Percentiles rank a stretch among this genome's conserved stretches.
phyloP scores from a whole-genome alignment of 2,113 vertebrate genomes.

The Lates calcarifer region DNA sequence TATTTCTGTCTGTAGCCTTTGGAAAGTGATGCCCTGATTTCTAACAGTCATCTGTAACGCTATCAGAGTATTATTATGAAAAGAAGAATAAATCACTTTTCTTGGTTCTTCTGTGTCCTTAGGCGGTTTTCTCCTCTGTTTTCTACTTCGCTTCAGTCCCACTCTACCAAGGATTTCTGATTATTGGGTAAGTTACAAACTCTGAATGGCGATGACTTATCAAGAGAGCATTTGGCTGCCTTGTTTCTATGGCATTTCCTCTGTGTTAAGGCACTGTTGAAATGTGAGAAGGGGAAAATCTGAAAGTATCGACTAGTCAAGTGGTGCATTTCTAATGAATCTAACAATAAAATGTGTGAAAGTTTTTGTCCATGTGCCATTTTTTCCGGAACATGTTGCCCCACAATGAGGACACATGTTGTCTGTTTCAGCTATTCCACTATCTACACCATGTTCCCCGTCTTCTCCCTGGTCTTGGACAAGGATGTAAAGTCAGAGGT shows the following conservation, averaged over 20 bases:
- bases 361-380: not conserved
- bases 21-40: not conserved
- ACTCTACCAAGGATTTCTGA: slow-evolving; percentile 98
- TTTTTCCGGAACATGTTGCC: slow-evolving; percentile 10
- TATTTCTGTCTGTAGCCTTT: not conserved
- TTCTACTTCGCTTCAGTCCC: slow-evolving; percentile 98
- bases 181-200: slow-evolving; percentile 91
- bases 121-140: slow-evolving; percentile 97
- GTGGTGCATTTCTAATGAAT: slow-evolving; percentile 34
- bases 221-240: slow-evolving; percentile 64
- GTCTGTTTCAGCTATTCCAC: slow-evolving; percentile 91
- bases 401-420: slow-evolving; percentile 1
- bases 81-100: not conserved
- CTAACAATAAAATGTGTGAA: slow-evolving; percentile 34
- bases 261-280: slow-evolving; percentile 68
- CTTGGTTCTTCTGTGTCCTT: slow-evolving; percentile 20
- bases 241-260: slow-evolving; percentile 75
- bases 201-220: slow-evolving; percentile 71
- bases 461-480: slow-evolving; percentile 97
- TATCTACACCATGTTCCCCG: slow-evolving; percentile 98
- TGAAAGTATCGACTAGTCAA: slow-evolving; percentile 33
- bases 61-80: slow-evolving; percentile 1
- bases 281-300: slow-evolving; percentile 55
- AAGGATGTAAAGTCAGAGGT: slow-evolving; percentile 99
- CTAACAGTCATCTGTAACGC: not conserved